These are phyloP conservation scores for Crotalus viridis DNA, from an alignment of 2,113 vertebrate genomes.

Conservation along the genomic window DNA sequence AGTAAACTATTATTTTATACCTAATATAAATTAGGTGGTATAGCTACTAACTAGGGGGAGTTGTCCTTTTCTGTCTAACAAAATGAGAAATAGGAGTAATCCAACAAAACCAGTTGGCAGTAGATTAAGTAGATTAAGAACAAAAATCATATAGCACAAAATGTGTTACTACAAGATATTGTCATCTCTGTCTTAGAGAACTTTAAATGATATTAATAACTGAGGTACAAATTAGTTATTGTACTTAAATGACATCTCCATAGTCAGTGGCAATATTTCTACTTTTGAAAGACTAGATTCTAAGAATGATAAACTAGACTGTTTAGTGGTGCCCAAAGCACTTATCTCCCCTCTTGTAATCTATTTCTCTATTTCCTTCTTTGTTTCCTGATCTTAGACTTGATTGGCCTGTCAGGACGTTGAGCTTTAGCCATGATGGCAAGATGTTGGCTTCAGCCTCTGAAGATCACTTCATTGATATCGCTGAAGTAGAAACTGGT, in stretches of 20 bases:
- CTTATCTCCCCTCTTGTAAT: not conserved
- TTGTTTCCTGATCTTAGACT: constrained; percentile 69
- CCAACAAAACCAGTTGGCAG: not conserved
- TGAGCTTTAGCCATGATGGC: constrained; percentile 97
- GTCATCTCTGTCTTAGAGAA: not conserved
- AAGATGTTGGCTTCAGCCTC: constrained; percentile 97
- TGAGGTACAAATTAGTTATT: not conserved
- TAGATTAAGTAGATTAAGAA: not conserved
- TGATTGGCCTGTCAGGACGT: constrained; percentile 94
- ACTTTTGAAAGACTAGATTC: not conserved
- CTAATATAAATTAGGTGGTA: not conserved
- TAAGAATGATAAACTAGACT: not conserved
- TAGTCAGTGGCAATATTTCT: not conserved
- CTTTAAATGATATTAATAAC: not conserved
- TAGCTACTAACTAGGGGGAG: not conserved
- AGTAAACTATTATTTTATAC: not conserved
- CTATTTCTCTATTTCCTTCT: too few relatives aligned
- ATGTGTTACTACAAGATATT: not conserved
- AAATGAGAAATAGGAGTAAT: not conserved
- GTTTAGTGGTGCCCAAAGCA: not conserved
- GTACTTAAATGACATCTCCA: not conserved
- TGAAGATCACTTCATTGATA: constrained; percentile 98
- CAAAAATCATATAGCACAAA: not conserved
- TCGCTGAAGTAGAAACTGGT: constrained; percentile 97
- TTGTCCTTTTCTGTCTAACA: not conserved